Conservation (phyloP, 2,888 invertebrate species). For the Dendrolimus pini region DNA sequence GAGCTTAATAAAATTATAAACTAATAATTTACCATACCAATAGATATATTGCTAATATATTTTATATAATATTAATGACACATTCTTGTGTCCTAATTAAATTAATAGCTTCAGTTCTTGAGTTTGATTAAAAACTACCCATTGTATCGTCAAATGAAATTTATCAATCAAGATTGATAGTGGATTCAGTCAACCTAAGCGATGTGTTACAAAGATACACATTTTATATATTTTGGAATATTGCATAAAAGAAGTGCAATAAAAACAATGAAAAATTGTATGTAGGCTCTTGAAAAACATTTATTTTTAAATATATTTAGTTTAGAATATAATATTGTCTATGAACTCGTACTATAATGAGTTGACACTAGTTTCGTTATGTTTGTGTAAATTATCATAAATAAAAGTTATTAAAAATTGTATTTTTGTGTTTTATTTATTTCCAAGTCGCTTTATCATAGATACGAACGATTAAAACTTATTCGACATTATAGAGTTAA, state of each 20-base stretch:
- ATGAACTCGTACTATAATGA: constrained; percentile 30
- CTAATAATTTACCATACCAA: no score
- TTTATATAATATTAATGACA: background rate
- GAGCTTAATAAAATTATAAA: no score
- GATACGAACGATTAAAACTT: no score
- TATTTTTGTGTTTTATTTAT: constrained; percentile 15
- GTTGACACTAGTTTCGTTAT: constrained; percentile 64
- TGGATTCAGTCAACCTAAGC: background rate
- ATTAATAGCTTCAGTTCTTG: background rate
- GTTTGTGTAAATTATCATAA: constrained; percentile 72
- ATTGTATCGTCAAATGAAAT: background rate
- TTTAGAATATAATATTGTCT: constrained; percentile 2
- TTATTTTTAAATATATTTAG: constrained; percentile 9
- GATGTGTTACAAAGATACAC: background rate
- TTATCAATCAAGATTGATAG: constrained; percentile 1
- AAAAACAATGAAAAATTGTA: constrained; percentile 5
- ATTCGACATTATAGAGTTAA: no score
- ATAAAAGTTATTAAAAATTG: constrained; percentile 69
- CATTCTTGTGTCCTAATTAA: no score
- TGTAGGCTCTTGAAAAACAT: constrained; percentile 13
- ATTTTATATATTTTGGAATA: constrained; percentile 10
- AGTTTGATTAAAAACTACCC: background rate
- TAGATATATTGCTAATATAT: background rate
- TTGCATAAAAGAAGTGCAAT: constrained; percentile 19
- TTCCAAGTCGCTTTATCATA: background rate